Conservation (phyloP, 1,140 invertebrate species). For the Neoseiulus cucumeris region DNA sequence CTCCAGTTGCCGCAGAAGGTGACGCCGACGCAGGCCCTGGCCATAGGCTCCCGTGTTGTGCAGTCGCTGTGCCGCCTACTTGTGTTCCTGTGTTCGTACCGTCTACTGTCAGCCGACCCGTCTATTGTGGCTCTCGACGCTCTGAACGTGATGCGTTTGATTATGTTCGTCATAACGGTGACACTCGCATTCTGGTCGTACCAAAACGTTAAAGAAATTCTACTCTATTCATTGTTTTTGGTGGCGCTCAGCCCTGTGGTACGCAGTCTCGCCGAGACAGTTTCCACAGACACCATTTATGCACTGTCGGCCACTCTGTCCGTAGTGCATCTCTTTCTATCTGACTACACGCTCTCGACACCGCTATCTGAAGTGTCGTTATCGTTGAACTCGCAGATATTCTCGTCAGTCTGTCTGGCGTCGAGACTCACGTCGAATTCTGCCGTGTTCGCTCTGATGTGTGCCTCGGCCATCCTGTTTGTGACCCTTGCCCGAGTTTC, state of each 20-base stretch:
- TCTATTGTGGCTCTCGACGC: background rate
- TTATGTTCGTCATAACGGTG: background rate
- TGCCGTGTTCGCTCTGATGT: background rate
- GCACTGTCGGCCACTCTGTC: background rate
- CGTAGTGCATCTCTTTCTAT: background rate
- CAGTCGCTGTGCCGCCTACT: background rate
- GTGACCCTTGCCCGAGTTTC: background rate
- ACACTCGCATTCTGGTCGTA: background rate
- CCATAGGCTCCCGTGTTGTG: background rate
- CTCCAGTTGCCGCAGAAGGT: no score
- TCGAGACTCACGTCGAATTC: conserved; percentile 2
- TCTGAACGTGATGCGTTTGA: background rate
- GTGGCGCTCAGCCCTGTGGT: background rate
- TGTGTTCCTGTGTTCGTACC: background rate
- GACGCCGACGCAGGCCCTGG: no score
- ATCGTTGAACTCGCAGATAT: background rate
- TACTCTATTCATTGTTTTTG: background rate
- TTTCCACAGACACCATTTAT: background rate
- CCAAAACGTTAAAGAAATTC: background rate
- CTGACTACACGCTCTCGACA: background rate
- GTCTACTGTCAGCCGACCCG: background rate
- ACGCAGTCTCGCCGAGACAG: background rate
- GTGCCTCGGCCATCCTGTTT: background rate
- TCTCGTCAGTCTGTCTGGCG: background rate
- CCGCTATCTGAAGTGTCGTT: background rate